These are phyloP conservation scores for Apodemia duryi DNA, from an alignment of 2,888 invertebrate species.

Conservation along the genomic window DNA sequence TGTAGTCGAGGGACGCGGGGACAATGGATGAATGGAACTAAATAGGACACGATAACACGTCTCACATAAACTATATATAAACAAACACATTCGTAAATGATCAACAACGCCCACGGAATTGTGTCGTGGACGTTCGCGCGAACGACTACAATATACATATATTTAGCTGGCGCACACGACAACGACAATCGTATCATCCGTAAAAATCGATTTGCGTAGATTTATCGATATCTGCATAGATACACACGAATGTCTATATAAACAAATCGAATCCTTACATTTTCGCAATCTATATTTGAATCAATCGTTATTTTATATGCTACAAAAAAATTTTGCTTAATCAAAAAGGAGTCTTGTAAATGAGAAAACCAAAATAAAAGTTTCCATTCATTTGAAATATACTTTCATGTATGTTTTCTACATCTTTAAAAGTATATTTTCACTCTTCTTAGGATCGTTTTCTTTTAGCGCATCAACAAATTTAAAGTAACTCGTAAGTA, in stretches of 20 bases:
- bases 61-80: constrained; percentile 67
- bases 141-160: constrained; percentile 41
- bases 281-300: constrained; percentile 32
- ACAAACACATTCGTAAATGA: constrained; percentile 44
- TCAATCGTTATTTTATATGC: too few relatives aligned
- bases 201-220: not conserved
- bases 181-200: not conserved
- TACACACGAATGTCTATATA: not conserved
- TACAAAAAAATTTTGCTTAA: too few relatives aligned
- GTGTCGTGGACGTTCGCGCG: constrained; percentile 35
- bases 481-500: too few relatives aligned
- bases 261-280: not conserved
- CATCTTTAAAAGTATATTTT: too few relatives aligned
- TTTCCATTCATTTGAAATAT: too few relatives aligned
- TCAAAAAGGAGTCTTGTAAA: too few relatives aligned
- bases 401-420: too few relatives aligned
- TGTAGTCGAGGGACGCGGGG: constrained; percentile 55
- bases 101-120: constrained; percentile 36
- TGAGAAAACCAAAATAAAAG: too few relatives aligned
- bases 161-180: constrained; percentile 19
- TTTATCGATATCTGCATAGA: not conserved
- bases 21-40: constrained; percentile 61
- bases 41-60: constrained; percentile 64
- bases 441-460: too few relatives aligned
- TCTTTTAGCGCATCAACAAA: too few relatives aligned